A percentile compares a stretch with the other conserved stretches of the same genome.
These are phyloP conservation scores for Gephyroberyx darwinii DNA, from an alignment of 2,797 vertebrate genomes.

Conservation along the genomic window DNA sequence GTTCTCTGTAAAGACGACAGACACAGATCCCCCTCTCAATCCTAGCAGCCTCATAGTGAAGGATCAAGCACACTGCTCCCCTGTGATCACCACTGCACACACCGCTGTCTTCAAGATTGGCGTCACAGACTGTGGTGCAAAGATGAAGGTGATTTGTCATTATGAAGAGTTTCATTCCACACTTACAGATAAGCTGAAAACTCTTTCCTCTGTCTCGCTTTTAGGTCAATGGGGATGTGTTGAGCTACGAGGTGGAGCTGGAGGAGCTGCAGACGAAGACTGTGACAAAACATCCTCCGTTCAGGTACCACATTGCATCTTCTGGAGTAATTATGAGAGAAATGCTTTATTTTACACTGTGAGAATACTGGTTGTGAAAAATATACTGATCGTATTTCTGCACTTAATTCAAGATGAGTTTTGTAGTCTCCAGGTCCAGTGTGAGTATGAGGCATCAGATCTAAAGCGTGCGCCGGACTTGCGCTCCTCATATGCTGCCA, in stretches of 20 bases:
- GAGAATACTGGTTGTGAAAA: not conserved
- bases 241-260: constrained; percentile 72
- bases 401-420: not conserved
- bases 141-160: constrained; percentile 58
- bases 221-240: constrained; percentile 44
- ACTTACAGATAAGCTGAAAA: too few relatives aligned
- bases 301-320: constrained; percentile 50
- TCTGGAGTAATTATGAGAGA: not conserved
- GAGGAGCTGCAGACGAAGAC: constrained; percentile 38
- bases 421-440: constrained; percentile 75
- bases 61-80: constrained; percentile 67
- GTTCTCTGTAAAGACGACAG: constrained; percentile 69
- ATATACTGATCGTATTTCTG: too few relatives aligned
- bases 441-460: constrained; percentile 59
- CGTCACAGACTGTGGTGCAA: constrained; percentile 71
- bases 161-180: not conserved
- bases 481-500: constrained; percentile 43
- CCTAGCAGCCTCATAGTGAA: constrained; percentile 64
- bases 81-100: constrained; percentile 60
- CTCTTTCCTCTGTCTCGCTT: too few relatives aligned
- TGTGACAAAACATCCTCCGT: constrained; percentile 31
- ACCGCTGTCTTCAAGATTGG: constrained; percentile 73
- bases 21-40: constrained; percentile 43
- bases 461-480: constrained; percentile 45
- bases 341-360: not conserved